These are phyloP conservation scores for Callionymus lyra DNA, from an alignment of 2,113 vertebrate species.

Conservation along the genomic window DNA sequence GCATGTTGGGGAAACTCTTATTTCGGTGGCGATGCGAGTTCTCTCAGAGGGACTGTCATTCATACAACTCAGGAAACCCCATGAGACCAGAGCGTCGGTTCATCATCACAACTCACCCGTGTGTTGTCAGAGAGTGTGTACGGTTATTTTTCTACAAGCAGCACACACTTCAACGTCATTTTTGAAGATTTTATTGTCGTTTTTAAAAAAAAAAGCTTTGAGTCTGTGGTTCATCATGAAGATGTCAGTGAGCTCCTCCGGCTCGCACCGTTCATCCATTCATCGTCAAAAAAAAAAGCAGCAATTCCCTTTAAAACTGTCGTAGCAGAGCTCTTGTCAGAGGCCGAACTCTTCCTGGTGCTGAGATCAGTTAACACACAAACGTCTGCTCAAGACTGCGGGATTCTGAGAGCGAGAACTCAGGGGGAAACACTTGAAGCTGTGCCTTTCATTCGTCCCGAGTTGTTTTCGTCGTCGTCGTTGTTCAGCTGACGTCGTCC, in stretches of 20 bases:
- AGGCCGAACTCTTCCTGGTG: conserved; percentile 16
- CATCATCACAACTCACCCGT: conserved; percentile 20
- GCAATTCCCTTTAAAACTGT: conserved; percentile 57
- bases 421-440: conserved; percentile 61
- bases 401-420: conserved; percentile 41
- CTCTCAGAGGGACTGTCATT: conserved; percentile 53
- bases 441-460: conserved; percentile 60
- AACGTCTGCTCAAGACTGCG: neutral
- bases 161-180: conserved; percentile 38
- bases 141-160: conserved; percentile 39
- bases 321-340: conserved; percentile 17
- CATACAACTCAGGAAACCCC: conserved; percentile 66
- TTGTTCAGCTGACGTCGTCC: neutral
- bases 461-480: conserved; percentile 9
- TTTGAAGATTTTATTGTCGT: conserved; percentile 11
- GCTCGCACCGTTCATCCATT: conserved; percentile 26
- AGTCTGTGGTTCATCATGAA: conserved; percentile 7
- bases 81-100: conserved; percentile 36
- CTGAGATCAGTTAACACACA: neutral
- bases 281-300: conserved; percentile 18
- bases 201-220: conserved; percentile 25
- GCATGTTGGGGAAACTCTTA: conserved; percentile 35
- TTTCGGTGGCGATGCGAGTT: conserved; percentile 27
- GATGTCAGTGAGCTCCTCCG: conserved; percentile 45
- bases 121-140: conserved; percentile 4